phyloP scores from a whole-genome alignment of 1,140 invertebrate species.

The Hyposmocoma kahamanoa region DNA sequence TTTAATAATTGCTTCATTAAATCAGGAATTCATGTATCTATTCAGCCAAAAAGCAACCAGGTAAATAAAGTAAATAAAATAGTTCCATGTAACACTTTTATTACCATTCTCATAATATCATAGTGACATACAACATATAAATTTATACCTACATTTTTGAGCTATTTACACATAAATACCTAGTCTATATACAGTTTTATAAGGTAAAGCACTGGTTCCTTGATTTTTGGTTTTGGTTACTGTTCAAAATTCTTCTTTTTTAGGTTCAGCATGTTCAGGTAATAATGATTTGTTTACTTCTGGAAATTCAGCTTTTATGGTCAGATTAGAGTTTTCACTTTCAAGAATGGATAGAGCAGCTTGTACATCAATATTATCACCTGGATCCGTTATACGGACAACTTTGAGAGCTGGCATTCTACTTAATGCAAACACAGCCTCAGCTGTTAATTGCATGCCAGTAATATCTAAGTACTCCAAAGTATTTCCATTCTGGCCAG shows the following conservation, averaged over 20 bases:
- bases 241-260: slow-evolving; percentile 4
- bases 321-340: slow-evolving; percentile 45
- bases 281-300: slow-evolving; percentile 6
- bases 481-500: slow-evolving; percentile 42
- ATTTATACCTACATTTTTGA: no score
- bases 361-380: slow-evolving; percentile 48
- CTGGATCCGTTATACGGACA: slow-evolving; percentile 51
- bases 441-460: slow-evolving; percentile 48
- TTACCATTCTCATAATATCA: no score
- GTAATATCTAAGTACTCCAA: slow-evolving; percentile 61
- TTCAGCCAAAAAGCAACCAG: no score
- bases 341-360: slow-evolving; percentile 54
- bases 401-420: slow-evolving; percentile 51
- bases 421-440: slow-evolving; percentile 47
- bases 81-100: no score
- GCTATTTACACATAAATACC: no score
- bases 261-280: background rate
- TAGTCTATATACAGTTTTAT: no score
- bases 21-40: no score
- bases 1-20: no score
- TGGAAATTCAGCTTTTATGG: slow-evolving; percentile 45
- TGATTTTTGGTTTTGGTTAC: no score
- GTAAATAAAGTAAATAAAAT: no score
- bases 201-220: no score
- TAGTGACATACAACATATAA: no score